phyloP scores from a whole-genome alignment of 2,113 vertebrate species.

The Antechinus flavipes region DNA sequence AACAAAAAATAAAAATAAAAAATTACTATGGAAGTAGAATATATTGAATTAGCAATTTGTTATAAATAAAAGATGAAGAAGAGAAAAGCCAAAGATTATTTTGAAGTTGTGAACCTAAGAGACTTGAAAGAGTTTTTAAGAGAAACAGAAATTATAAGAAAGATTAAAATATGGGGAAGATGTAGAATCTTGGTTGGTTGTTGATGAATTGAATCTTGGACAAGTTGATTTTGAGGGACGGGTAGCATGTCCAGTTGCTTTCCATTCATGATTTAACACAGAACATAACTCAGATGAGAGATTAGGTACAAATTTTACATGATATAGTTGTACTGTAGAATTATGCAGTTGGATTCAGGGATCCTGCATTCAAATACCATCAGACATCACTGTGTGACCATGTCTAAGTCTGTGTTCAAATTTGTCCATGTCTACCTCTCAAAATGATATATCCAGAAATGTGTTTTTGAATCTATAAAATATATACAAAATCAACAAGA shows the following conservation, averaged over 20 bases:
- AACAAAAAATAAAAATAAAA: neutral
- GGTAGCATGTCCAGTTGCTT: neutral
- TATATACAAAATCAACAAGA: neutral
- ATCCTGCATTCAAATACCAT: neutral
- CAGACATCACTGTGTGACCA: neutral
- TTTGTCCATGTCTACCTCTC: neutral
- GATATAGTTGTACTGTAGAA: neutral
- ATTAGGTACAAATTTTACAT: neutral
- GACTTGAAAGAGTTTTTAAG: neutral
- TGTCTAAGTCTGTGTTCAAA: neutral
- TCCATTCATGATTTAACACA: neutral
- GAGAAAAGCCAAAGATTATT: neutral
- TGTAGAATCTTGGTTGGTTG: neutral
- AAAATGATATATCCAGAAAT: neutral
- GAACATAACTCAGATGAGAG: neutral
- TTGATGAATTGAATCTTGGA: neutral
- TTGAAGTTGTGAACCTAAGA: neutral
- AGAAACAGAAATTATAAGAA: neutral
- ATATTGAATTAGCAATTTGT: neutral
- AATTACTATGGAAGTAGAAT: neutral
- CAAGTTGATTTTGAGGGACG: neutral
- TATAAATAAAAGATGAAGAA: neutral
- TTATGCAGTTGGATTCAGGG: neutral
- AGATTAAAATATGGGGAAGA: no score
- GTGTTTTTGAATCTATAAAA: neutral